These are phyloP conservation scores for Penaeus indicus DNA, from an alignment of 1,140 invertebrate genomes.

Conservation along the genomic window DNA sequence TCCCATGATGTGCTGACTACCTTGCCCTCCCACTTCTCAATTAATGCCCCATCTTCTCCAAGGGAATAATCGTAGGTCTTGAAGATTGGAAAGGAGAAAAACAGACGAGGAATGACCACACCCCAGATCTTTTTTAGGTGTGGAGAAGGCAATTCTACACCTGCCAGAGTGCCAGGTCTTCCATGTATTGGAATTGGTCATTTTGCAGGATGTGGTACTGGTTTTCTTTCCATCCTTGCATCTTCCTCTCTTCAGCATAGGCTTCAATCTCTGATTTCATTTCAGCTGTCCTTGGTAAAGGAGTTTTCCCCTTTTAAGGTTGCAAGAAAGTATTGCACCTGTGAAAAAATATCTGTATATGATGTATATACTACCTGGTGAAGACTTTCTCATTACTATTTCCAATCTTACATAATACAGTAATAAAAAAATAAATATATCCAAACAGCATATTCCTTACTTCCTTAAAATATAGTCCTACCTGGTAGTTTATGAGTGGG, in stretches of 20 bases:
- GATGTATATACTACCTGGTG: background rate
- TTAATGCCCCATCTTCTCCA: conserved; percentile 17
- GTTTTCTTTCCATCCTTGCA: conserved; percentile 17
- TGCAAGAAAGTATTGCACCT: conserved; percentile 49
- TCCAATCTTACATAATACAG: background rate
- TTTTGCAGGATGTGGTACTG: conserved; percentile 34
- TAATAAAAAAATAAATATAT: background rate
- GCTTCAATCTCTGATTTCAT: conserved; percentile 33
- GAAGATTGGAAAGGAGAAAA: conserved; percentile 45
- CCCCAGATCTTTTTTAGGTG: conserved; percentile 17
- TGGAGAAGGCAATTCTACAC: conserved; percentile 17
- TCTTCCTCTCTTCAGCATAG: background rate
- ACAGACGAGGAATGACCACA: conserved; percentile 23
- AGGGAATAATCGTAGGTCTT: conserved; percentile 34
- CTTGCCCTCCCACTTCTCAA: conserved; percentile 21
- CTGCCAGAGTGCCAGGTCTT: conserved; percentile 35
- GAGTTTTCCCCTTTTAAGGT: conserved; percentile 35
- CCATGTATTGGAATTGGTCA: conserved; percentile 41
- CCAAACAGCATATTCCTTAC: no score
- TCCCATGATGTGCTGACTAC: conserved; percentile 30
- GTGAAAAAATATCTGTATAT: background rate
- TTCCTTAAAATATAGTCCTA: background rate
- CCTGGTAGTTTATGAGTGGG: conserved; percentile 45
- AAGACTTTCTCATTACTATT: background rate
- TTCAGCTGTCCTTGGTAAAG: conserved; percentile 10